Evolutionary conservation across 2,797 vertebrate genomes (phyloP).

Genomic region (Loriculus beryllinus): DNA sequence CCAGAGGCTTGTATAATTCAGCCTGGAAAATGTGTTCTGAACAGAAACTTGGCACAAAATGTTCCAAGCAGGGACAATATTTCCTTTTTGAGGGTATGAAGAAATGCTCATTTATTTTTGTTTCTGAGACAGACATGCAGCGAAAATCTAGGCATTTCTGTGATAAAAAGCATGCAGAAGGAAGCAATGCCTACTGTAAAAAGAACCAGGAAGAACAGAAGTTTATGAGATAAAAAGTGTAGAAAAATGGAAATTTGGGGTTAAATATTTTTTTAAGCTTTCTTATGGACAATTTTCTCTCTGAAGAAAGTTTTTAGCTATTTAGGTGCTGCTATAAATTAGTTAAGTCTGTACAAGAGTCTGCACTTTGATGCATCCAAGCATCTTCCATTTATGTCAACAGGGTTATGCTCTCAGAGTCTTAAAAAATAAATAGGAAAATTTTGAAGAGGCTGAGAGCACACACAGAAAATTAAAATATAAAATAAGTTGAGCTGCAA

Average conservation of each 20-base stretch:
- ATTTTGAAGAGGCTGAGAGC: slow-evolving; percentile 7
- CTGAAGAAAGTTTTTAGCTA: background rate
- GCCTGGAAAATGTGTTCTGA: background rate
- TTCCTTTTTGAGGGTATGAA: background rate
- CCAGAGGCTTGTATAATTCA: background rate
- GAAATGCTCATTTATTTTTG: background rate
- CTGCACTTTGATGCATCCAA: background rate
- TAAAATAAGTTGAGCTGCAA: background rate
- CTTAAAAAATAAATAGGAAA: slow-evolving; percentile 23
- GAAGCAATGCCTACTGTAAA: background rate
- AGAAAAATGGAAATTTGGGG: background rate
- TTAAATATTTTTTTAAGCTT: slow-evolving; percentile 15
- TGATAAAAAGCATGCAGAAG: background rate
- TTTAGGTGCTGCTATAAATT: background rate
- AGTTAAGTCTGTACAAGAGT: background rate
- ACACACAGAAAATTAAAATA: slow-evolving; percentile 4
- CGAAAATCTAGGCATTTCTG: background rate
- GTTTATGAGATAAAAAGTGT: background rate
- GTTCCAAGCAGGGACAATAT: background rate
- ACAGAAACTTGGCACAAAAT: background rate
- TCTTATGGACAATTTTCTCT: background rate
- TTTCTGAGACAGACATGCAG: background rate
- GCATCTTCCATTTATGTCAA: slow-evolving; percentile 30
- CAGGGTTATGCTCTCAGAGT: background rate
- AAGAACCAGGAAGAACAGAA: background rate